Evolutionary conservation across 2,888 invertebrate genomes (phyloP).

Genomic region (Lottia scabra): DNA sequence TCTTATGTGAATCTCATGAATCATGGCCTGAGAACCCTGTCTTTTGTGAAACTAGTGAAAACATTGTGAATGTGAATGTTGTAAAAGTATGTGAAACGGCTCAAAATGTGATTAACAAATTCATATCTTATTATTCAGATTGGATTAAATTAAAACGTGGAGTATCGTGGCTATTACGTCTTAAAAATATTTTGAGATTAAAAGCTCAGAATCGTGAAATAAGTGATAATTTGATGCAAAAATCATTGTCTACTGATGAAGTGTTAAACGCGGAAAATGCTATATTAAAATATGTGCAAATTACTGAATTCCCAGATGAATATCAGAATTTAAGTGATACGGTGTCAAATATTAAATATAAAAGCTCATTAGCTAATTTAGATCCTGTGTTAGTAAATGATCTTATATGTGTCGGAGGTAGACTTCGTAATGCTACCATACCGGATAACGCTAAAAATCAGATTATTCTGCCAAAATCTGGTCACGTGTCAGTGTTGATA

Average conservation of each 20-base stretch:
- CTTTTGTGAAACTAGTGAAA: background rate
- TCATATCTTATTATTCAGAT: background rate
- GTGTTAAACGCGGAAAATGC: background rate
- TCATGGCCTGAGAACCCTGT: background rate
- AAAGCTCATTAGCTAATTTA: background rate
- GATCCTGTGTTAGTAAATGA: background rate
- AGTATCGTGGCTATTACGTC: background rate
- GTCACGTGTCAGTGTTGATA: slow-evolving; percentile 10
- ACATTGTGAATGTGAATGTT: background rate
- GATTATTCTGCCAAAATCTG: slow-evolving; percentile 9
- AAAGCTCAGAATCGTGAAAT: background rate
- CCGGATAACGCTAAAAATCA: slow-evolving; percentile 9
- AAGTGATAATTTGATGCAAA: background rate
- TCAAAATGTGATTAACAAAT: background rate
- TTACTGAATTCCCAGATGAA: background rate
- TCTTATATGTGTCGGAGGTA: slow-evolving; percentile 6
- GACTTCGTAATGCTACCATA: background rate
- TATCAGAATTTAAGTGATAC: background rate
- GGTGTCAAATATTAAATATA: background rate
- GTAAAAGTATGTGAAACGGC: background rate
- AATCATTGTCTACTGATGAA: background rate
- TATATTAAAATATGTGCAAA: background rate
- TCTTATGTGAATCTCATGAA: background rate
- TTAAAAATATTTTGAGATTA: background rate
- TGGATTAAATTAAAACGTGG: background rate